Percentiles rank a stretch among this genome's conserved stretches.
These are phyloP conservation scores for Drosophila paranaensis DNA, from an alignment of 2,888 invertebrate species.

Conservation along the genomic window DNA sequence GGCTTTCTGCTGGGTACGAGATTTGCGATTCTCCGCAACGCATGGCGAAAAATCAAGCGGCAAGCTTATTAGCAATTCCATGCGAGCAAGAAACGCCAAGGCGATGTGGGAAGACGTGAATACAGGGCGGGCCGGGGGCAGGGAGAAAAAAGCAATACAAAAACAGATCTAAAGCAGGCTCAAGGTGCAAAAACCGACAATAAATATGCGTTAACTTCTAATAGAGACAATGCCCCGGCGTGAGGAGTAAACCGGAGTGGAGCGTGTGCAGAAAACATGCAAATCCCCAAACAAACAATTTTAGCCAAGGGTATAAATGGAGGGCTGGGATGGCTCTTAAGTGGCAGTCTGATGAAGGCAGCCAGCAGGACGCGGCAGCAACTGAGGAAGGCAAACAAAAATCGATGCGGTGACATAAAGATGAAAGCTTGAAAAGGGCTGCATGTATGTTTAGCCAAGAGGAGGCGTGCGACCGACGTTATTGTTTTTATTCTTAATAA, in stretches of 20 bases:
- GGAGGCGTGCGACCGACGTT: conserved; percentile 46
- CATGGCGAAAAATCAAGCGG: conserved; percentile 38
- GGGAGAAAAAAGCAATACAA: conserved; percentile 6
- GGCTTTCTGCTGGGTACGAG: conserved; percentile 45
- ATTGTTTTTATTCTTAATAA: conserved; percentile 71
- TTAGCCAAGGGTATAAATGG: conserved; percentile 66
- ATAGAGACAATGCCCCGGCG: conserved; percentile 54
- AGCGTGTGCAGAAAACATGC: conserved; percentile 73
- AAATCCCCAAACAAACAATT: conserved; percentile 80
- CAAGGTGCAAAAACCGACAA: conserved; percentile 77
- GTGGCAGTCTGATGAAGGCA: conserved; percentile 65
- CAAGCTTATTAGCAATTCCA: conserved; percentile 74
- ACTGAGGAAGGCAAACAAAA: conserved; percentile 44
- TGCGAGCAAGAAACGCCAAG: conserved; percentile 72
- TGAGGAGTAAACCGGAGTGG: conserved; percentile 4
- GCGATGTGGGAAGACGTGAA: no score
- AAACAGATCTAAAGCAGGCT: conserved; percentile 59
- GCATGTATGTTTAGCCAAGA: conserved; percentile 11
- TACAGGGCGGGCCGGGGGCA: background rate
- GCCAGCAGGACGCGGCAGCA: conserved; percentile 31
- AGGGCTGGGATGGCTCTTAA: conserved; percentile 44
- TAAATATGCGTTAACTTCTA: conserved; percentile 80
- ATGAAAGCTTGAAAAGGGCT: conserved; percentile 71
- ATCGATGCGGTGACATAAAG: conserved; percentile 74
- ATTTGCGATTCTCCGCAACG: background rate